These are phyloP conservation scores for Polydrusus cervinus DNA, from an alignment of 2,888 invertebrate species.

Conservation along the genomic window DNA sequence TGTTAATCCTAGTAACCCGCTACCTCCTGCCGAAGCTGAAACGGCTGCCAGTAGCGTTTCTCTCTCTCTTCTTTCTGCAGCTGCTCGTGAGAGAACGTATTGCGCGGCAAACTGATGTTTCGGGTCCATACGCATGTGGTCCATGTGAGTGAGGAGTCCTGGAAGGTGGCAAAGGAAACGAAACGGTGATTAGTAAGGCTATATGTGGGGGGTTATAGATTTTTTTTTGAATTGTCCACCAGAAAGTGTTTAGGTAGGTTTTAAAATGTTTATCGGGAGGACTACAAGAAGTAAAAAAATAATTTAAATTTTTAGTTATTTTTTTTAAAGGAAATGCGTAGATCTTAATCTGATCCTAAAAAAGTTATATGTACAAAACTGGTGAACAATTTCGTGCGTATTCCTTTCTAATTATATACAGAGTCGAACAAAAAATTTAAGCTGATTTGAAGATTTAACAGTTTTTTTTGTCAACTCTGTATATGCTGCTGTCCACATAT, in stretches of 20 bases:
- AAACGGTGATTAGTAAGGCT: slow-evolving; percentile 1
- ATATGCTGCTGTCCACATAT: slow-evolving; percentile 59
- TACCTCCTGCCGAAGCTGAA: slow-evolving; percentile 74
- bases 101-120: slow-evolving; percentile 97
- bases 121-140: slow-evolving; percentile 97
- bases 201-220: slow-evolving; percentile 51
- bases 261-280: background rate
- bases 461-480: slow-evolving; percentile 25
- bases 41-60: slow-evolving; percentile 82
- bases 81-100: slow-evolving; percentile 91
- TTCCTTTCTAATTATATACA: slow-evolving; percentile 30
- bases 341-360: too few relatives aligned
- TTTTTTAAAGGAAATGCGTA: too few relatives aligned
- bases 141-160: slow-evolving; percentile 96
- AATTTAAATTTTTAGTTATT: too few relatives aligned
- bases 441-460: background rate
- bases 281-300: too few relatives aligned
- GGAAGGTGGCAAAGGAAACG: slow-evolving; percentile 10
- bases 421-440: slow-evolving; percentile 15
- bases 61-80: slow-evolving; percentile 90
- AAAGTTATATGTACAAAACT: background rate
- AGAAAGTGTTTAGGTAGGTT: background rate
- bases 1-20: slow-evolving; percentile 75
- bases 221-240: slow-evolving; percentile 5
- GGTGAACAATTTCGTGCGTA: slow-evolving; percentile 10